Base-by-base conservation (phyloP, 1,140 invertebrate species). In the Littorina saxatilis region DNA sequence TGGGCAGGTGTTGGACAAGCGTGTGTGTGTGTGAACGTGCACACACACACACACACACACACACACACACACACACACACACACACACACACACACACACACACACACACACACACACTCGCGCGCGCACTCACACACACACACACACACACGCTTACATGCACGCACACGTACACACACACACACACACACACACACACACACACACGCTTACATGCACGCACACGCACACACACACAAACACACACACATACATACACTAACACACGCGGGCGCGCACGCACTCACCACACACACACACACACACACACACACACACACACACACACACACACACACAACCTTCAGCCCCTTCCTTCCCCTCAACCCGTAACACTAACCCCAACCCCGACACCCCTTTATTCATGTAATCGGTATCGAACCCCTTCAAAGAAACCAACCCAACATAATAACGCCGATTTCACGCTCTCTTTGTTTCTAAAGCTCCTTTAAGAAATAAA, bases 51-150 rank as follows among this genome's bases (percentile, higher is more conserved):
- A 0, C 32, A 1, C 61, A 15, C n/a, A 11, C 32, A 32, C n/a
- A 37, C 39, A 70, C 32, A 15, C 32, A 78, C 35, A 39, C 32
- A 78, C 32, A 1, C 50, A 81, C 66, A 76, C 40, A 47, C 40
- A 47, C n/a, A 76, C 70, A 50, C 40, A 9, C 29, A 27, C 32
- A 76, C 78, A 73, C 55, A 70, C 35, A 80, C 55, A 73, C 61
- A 73, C 55, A 80, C 55, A 73, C 78, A 73, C 27, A 39, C 55
- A 80, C 78, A 72, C 58, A 80, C 27, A 68, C 37, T 74, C 27
- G 74, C 9, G 74, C 9, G 74, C 27, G 29, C 27, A 80, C 27
- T 23, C 61, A 72, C 37, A 80, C 32, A 29, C 43, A 39, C 23
- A 29, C 37, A 52, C 35, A 1, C 35, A 76, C 29, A 1, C 32